A percentile compares a stretch with the other conserved stretches of the same genome.
Evolutionary conservation across 2,888 invertebrate species (phyloP).

Genomic region (Antheraea assamensis): DNA sequence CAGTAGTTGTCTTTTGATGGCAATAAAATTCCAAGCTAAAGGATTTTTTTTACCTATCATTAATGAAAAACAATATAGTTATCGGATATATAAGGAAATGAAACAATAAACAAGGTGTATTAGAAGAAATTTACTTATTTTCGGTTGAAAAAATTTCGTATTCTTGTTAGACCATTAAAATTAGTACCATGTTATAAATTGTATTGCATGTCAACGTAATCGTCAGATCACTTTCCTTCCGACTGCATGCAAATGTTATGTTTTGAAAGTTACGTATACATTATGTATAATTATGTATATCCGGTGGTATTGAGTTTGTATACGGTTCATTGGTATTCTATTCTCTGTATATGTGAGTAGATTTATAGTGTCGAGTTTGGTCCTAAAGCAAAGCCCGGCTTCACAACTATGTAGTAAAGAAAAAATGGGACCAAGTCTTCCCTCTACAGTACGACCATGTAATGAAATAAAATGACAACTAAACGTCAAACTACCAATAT

Average conservation of each 20-base stretch:
- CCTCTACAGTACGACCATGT: no score
- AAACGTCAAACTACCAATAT: no score
- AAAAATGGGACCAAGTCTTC: no score
- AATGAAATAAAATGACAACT: no score
- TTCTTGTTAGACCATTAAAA: background rate
- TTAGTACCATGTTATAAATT: background rate
- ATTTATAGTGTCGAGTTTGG: no score
- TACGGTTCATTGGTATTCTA: no score
- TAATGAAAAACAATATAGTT: background rate
- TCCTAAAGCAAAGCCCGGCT: no score
- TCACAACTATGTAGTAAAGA: no score
- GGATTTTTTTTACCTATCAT: background rate
- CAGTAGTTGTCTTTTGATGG: no score
- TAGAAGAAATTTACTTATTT: background rate
- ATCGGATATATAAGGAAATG: background rate
- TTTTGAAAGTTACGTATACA: slow-evolving; percentile 17
- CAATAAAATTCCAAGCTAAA: background rate
- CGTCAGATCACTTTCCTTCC: background rate
- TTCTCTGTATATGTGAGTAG: no score
- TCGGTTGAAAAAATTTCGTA: background rate
- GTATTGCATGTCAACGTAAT: slow-evolving; percentile 5
- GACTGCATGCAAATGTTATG: slow-evolving; percentile 18
- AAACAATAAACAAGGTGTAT: background rate
- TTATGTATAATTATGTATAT: background rate
- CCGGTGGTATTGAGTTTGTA: background rate